Base-by-base conservation (phyloP, 2,888 invertebrate genomes). In the Cephus runcator region DNA sequence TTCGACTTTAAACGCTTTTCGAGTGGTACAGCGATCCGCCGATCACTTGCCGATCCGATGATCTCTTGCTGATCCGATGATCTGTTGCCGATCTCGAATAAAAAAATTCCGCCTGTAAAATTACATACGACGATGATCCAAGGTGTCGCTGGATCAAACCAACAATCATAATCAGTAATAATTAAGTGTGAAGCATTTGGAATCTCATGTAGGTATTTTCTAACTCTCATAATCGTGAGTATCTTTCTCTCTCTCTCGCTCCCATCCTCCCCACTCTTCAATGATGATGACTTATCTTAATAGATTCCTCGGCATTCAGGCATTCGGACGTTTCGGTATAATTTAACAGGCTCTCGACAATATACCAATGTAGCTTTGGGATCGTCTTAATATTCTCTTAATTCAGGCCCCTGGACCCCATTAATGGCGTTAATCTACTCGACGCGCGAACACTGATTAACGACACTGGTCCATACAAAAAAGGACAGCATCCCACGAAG, bases 401-500 rank as follows among this genome's bases (percentile, higher is more conserved):
- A 87, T 88, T 88, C 82, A 79, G 75, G n/a, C 73, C 85, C 84
- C 81, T 81, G 79, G 81, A 77, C 12, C 31, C 71, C 80, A 82
- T 88, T 87, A 87, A 88, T 86, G 83, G 84, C 83, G 86, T 86
- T 88, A 85, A 88, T 88, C 88, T 86, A 83, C 85, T 83, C 85
- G 85, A 80, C 79, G 79, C 77, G 79, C 79, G 78, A 81, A 81
- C 79, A 79, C 80, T 84, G 88, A 86, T 88, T 85, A 87, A 87
- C 86, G 83, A 56, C 56, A 56, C 56, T 56, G 23, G 56, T 1
- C 23, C 23, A 56, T 40, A 56, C 23, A 56, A 56, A 56, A 56
- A 56, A 56, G 23, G 6, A 56, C 56, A 56, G 56, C 56, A 56
- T 56, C 56, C 56, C 56, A 56, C 56, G 56, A 23, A 56, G 23